Evolutionary conservation across 1,140 invertebrate species (phyloP), one percentile per base, ranked within the genome.

Genomic region (Drosophila varians): DNA sequence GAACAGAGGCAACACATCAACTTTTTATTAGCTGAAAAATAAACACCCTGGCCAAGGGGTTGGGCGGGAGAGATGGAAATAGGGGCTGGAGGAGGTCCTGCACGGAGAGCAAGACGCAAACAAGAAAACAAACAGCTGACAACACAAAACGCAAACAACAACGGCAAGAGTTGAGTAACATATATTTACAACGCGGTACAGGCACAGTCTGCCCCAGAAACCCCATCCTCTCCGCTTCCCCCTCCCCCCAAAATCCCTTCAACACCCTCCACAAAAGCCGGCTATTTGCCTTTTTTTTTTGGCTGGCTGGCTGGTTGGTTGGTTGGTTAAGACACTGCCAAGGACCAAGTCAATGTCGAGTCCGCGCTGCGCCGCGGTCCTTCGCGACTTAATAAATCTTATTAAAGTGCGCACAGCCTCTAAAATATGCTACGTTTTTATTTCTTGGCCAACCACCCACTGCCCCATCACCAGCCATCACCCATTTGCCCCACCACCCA

Each of bases 101-200:
- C 26, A 18, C 23, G 52, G 46, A 42, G 31, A 62, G 42, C 26
- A 34, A 74, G 71, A 56, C 42, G 51, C 51, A 72, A 72, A 51
- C 60, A 75, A 43, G 53, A 71, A 78, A 79, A 75, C 82, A 79
- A 83, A 86, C 76, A 84, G 64, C 49, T 60, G 61, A 66, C 61
- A 77, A 71, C 60, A 58, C 56, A 71, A 75, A 72, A 78, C 45
- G 56, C 76, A 86, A 80, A 86, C 68, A 86, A 66, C 31, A 65
- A 56, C 58, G 80, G 72, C 73, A 86, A 86, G 80, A 86, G 80
- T 86, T 80, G 72, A 79, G 76, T 77, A 79, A 86, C 80, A 86
- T 86, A 86, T 86, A 86, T 86, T 86, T 86, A 80, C 80, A 79
- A 40, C 76, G 49, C 73, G 60, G 45, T 61, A 28, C 53, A 43